Base-by-base conservation (phyloP, 53 echinoderm and acorn worm genomes). In the Echinarachnius parma region DNA sequence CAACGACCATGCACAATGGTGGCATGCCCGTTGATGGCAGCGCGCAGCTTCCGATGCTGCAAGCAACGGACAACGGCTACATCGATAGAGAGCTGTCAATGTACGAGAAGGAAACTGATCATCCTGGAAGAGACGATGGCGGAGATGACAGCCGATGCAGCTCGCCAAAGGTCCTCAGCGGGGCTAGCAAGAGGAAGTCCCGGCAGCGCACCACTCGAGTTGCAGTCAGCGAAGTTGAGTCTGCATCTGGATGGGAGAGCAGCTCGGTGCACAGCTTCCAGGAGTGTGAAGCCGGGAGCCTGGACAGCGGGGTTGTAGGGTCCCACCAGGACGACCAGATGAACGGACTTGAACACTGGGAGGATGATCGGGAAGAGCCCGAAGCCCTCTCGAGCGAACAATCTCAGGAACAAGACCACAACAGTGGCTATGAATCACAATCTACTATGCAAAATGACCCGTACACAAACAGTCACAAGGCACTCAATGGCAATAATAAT, bases 131-230 rank as follows among this genome's bases (percentile, higher is more conserved):
- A n/a, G 55, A 22, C 19, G 30, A 24, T n/a, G 58, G 34, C 21
- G 53, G 62, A 5, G 53, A 62, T 8, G 81, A 74, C 21, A 68
- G 58, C 60, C 44, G 69, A 35, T 61, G 69, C 35, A 70, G 70
- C 32, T 68, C 81, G 3, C 77, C 77, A 13, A 84, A 84, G 76
- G 62, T 62, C 48, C 82, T 92, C 49, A 79, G 84, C 21, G 92
- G 92, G 34, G 92, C 92, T 37, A 92, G 92, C 80, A 87, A 86
- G 54, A 84, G 92, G 39, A 89, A 89, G 37, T 49, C 90, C 11
- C 39, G 78, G 68, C 81, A 78, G 75, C 81, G 82, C 21, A 36
- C 69, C 21, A 78, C 81, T 21, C 46, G 89, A 56, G 83, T 71
- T 35, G 59, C 71, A 3, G 30, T 57, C 4, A 56, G 42, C 28